Base-by-base conservation (phyloP, 2,888 invertebrate genomes). In the Allophyes oxyacanthae region DNA sequence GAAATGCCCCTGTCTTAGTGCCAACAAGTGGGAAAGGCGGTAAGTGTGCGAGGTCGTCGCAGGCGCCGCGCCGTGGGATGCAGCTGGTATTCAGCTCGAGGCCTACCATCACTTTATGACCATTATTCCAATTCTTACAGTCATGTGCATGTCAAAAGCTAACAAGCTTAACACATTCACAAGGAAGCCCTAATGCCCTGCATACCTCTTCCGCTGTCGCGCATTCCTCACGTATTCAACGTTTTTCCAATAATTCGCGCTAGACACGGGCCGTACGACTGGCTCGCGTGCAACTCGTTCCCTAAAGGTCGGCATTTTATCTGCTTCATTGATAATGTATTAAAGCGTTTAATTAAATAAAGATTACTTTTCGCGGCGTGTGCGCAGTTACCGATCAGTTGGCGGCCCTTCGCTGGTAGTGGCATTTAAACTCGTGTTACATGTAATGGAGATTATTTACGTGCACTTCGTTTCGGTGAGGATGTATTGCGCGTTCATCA, bases 311-410 rank as follows among this genome's bases (percentile, higher is more conserved):
- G 61, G 28, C 37, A 50, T 59, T 75, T 78, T 77, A 77, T 73
- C 59, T 64, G 71, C 63, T 46, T 58, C 69, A 65, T 77, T 71
- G 70, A 72, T 77, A n/a, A 79, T 69, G 70, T 75, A 78, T 79
- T 78, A 76, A 81, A 78, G 67, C 72, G 60, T 79, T 84, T 76
- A 86, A 84, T 86, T 82, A 83, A 82, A 78, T 81, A 75, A 81
- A 81, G 76, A 82, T 83, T 77, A 75, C 75, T 78, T 77, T 72
- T 60, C 73, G 60, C 66, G 69, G 57, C 72, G 71, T 71, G 72
- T 63, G 74, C 72, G 54, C 55, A 53, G 46, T 28, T 28, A 20
- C 67, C 38, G 51, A 38, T 46, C 52, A 13, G 34, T 34, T 72
- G 59, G 67, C 62, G 64, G 60, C 50, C 63, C 64, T 51, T 56